Evolutionary conservation across 1,140 invertebrate genomes (phyloP).

Genomic region (Galleria mellonella): DNA sequence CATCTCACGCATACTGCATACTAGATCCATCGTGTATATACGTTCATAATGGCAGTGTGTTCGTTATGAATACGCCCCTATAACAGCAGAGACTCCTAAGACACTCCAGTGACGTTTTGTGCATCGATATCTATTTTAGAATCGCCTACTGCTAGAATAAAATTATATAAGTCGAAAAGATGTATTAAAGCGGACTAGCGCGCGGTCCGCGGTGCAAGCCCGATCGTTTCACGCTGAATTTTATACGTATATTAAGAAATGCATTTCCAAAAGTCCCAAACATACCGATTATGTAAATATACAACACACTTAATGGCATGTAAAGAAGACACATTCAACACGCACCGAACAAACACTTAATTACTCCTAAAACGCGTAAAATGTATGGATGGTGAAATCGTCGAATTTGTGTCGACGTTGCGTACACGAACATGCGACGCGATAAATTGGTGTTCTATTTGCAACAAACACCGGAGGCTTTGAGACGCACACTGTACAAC

Average conservation of each 20-base stretch:
- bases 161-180: constrained; percentile 60
- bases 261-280: constrained; percentile 59
- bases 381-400: constrained; percentile 27
- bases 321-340: constrained; percentile 68
- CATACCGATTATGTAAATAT: constrained; percentile 59
- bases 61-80: constrained; percentile 47
- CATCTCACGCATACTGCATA: constrained; percentile 41
- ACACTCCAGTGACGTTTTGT: constrained; percentile 66
- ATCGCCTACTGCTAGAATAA: constrained; percentile 59
- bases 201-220: constrained; percentile 62
- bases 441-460: constrained; percentile 12
- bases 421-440: constrained; percentile 12
- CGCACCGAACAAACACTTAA: constrained; percentile 58
- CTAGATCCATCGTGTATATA: constrained; percentile 47
- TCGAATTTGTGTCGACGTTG: constrained; percentile 18
- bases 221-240: constrained; percentile 49
- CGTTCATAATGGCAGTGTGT: constrained; percentile 67
- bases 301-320: constrained; percentile 59
- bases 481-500: constrained; percentile 44
- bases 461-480: constrained; percentile 30
- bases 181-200: constrained; percentile 56
- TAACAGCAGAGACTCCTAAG: constrained; percentile 38
- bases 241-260: constrained; percentile 68
- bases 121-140: constrained; percentile 56
- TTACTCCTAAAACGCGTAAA: constrained; percentile 38